These are phyloP conservation scores for Druceiella hillmani DNA, from an alignment of 2,888 invertebrate species.

Conservation along the genomic window DNA sequence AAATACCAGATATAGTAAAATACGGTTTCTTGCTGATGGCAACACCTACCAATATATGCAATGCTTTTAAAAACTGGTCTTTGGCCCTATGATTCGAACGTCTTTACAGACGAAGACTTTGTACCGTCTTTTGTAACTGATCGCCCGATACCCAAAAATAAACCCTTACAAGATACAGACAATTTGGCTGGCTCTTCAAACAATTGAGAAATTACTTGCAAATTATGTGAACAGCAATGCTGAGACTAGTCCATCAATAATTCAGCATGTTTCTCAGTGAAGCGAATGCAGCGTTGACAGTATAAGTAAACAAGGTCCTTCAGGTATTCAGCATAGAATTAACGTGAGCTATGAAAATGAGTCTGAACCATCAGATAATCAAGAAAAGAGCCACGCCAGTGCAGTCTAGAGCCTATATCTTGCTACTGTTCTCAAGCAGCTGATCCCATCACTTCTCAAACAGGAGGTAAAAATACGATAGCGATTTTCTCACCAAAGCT, in stretches of 20 bases:
- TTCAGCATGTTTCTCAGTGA: constrained; percentile 8
- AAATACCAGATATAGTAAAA: constrained; percentile 24
- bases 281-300: constrained; percentile 10
- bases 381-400: constrained; percentile 10
- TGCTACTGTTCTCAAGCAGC: constrained; percentile 6
- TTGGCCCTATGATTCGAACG: constrained; percentile 17
- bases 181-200: constrained; percentile 8
- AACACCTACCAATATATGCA: constrained; percentile 18
- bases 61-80: constrained; percentile 23
- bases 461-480: constrained; percentile 2
- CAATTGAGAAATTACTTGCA: constrained; percentile 9
- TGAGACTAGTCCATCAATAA: no score
- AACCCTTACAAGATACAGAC: no score
- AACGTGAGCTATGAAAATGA: no score
- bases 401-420: constrained; percentile 9
- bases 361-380: no score
- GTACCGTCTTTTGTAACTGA: constrained; percentile 18
- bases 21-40: constrained; percentile 20
- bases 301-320: no score
- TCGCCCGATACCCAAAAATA: constrained; percentile 12
- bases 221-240: constrained; percentile 8
- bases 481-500: constrained; percentile 11
- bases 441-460: constrained; percentile 8
- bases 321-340: no score
- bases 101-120: constrained; percentile 14